Evolutionary conservation across 2,888 invertebrate species (phyloP), one percentile per base, ranked within the genome.

Genomic region (Theristus sp.): DNA sequence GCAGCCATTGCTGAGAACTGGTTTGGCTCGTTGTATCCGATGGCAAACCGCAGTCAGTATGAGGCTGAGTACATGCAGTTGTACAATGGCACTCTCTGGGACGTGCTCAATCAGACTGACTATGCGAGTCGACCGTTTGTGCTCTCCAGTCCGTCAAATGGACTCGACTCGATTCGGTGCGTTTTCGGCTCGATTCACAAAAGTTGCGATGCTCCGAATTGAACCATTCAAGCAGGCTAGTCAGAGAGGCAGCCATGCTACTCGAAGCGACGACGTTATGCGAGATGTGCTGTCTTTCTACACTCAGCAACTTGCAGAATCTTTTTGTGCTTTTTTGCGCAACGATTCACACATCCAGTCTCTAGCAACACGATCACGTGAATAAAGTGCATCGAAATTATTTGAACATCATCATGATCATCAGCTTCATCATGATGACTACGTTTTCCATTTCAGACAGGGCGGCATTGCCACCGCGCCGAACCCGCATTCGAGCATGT

Each of bases 111-210:
- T 30, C 73, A 75, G 20, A 72, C 83, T 46, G 86, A 87, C 68
- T 75, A 56, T 28, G 56, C 80, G 0, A 79, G 79, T 0, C 77
- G 86, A 63, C 79, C 82, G 0, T 90, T 83, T 71, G 72, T 93
- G 3, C 81, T 84, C 0, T 94, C 94, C 0, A 93, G 93, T 72
- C 98, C 98, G 0, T 85, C 87, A 0, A 90, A 93, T 75, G 93
- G 90, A 1, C 70, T 80, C 0, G 77, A 83, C 68, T 67, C 65
- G 1, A 63, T 64, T 46, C 27, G 59, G 67, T 67, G n/a, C 2
- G 47, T 53, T 28, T 27, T 46, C 13, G 22, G 22, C 46, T 46
- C 22, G 24, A 59, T 20, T 59, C 58, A 62, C 10, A 22, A n/a
- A 52, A 61, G 28, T 47, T 6, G n/a, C 53, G n/a, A n/a, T n/a